phyloP scores from a whole-genome alignment of 2,113 vertebrate genomes.

The Pangasianodon hypophthalmus region DNA sequence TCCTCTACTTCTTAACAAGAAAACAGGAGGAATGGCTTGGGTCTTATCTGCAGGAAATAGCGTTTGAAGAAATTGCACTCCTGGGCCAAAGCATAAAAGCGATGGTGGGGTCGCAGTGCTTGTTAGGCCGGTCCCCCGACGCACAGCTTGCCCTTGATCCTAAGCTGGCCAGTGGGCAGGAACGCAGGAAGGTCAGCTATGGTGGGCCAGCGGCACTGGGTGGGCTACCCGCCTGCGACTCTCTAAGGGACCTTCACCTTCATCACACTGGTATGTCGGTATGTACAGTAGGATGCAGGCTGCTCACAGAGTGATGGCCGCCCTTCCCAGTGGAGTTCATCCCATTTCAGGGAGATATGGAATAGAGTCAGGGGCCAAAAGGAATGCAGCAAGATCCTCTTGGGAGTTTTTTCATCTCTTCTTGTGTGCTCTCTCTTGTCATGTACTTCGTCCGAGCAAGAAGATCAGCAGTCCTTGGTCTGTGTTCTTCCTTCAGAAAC shows the following conservation, averaged over 20 bases:
- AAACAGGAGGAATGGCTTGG: slow-evolving; percentile 66
- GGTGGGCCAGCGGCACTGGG: slow-evolving; percentile 68
- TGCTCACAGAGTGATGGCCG: slow-evolving; percentile 16
- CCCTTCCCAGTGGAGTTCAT: slow-evolving; percentile 35
- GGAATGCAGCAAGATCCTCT: slow-evolving; percentile 7
- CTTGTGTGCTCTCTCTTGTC: not conserved
- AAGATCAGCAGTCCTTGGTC: not conserved
- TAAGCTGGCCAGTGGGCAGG: slow-evolving; percentile 64
- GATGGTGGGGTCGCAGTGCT: slow-evolving; percentile 64
- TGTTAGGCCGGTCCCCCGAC: slow-evolving; percentile 74
- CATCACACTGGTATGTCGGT: slow-evolving; percentile 75
- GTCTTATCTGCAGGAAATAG: slow-evolving; percentile 80
- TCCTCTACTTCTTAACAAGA: slow-evolving; percentile 59
- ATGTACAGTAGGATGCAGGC: slow-evolving; percentile 59
- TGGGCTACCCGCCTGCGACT: slow-evolving; percentile 69
- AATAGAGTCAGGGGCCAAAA: not conserved
- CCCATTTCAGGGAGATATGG: slow-evolving; percentile 36
- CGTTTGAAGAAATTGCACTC: slow-evolving; percentile 75
- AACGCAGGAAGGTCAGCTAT: slow-evolving; percentile 70
- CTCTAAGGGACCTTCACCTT: slow-evolving; percentile 66
- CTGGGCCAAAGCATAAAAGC: slow-evolving; percentile 73
- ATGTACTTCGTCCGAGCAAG: not conserved
- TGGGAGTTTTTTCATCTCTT: not conserved
- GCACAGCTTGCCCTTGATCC: slow-evolving; percentile 71
- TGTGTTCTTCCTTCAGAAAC: not conserved